Evolutionary conservation across 2,113 vertebrate species (phyloP), one percentile per base, ranked within the genome.

Genomic region (Eolophus roseicapilla): DNA sequence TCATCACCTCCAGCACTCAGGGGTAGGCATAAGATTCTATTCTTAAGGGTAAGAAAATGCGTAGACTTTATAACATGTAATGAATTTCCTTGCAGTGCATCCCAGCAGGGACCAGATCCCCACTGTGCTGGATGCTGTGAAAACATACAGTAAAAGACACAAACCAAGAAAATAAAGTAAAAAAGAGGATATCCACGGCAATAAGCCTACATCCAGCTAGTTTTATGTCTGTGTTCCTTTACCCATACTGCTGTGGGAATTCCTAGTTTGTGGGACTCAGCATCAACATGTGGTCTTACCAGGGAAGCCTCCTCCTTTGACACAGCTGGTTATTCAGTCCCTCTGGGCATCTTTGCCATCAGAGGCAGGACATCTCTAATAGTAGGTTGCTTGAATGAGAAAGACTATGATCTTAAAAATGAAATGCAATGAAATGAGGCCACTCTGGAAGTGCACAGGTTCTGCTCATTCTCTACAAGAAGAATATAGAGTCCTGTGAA

Each of bases 371-470:
- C 3, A 10, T 7, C 13, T 69, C 31, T 62, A 35, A 46, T 8
- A 13, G 41, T 0, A 33, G 35, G 46, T 25, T 75, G 44, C 55
- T 70, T 49, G 37, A 86, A 49, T 23, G 15, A 81, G 41, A 74
- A 81, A 89, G 77, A 44, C 19, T 2, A 57, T 77, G 2, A 69
- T 74, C 53, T 68, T 73, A 46, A 78, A 91, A 92, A 53, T 37
- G 29, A 91, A 92, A 53, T 37, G 47, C 13, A 55, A 2, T 43
- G 21, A 63, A 78, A 70, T 13, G 60, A 89, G 41, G 49, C 41
- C 0, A 0, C n/a, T 78, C n/a, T 67, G 37, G 59, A n/a, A 59
- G 19, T 6, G 16, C 49, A 84, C n/a, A 70, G 41, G n/a, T 62
- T 81, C 44, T 49, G 63, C n/a, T 78, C 8, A 12, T 46, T 78